Evolutionary conservation across 2,113 vertebrate species (phyloP).

Genomic region (Sisor rabdophorus): DNA sequence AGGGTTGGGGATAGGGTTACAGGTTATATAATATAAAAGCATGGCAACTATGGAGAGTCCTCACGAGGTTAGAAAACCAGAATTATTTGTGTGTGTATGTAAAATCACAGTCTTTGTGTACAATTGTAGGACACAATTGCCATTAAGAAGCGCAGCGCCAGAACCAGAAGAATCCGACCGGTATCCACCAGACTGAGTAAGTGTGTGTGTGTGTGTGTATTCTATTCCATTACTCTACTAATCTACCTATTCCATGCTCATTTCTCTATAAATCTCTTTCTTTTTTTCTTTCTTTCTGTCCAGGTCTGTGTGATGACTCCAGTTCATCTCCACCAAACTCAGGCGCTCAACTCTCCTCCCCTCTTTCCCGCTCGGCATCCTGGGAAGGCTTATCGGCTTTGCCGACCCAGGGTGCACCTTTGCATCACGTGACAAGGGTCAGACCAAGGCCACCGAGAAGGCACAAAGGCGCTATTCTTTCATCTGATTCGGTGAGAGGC

Average conservation of each 20-base stretch:
- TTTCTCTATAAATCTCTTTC: not conserved
- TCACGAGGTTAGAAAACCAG: no score
- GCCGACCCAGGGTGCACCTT: slow-evolving; percentile 81
- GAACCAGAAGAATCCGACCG: slow-evolving; percentile 82
- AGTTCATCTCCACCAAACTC: slow-evolving; percentile 70
- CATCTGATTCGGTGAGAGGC: slow-evolving; percentile 66
- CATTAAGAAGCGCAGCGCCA: slow-evolving; percentile 81
- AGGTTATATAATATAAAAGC: no score
- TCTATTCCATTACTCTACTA: not conserved
- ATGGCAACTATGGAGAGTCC: no score
- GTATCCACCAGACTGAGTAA: slow-evolving; percentile 86
- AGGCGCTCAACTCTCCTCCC: slow-evolving; percentile 67
- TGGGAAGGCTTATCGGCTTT: slow-evolving; percentile 82
- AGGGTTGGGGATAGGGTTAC: no score
- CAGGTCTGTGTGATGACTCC: slow-evolving; percentile 67
- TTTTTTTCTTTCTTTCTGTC: not conserved
- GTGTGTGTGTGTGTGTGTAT: slow-evolving; percentile 46
- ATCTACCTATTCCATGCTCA: slow-evolving; percentile 7
- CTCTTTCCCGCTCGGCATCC: slow-evolving; percentile 75
- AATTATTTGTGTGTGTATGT: not conserved
- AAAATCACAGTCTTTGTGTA: not conserved
- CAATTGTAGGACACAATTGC: slow-evolving; percentile 82
- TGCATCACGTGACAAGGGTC: slow-evolving; percentile 81
- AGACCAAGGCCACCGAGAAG: slow-evolving; percentile 79
- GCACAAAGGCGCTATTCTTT: slow-evolving; percentile 65